Conservation (phyloP, 30 jellyfish, hydroid and myxozoan species). For the Mastigias papua region DNA sequence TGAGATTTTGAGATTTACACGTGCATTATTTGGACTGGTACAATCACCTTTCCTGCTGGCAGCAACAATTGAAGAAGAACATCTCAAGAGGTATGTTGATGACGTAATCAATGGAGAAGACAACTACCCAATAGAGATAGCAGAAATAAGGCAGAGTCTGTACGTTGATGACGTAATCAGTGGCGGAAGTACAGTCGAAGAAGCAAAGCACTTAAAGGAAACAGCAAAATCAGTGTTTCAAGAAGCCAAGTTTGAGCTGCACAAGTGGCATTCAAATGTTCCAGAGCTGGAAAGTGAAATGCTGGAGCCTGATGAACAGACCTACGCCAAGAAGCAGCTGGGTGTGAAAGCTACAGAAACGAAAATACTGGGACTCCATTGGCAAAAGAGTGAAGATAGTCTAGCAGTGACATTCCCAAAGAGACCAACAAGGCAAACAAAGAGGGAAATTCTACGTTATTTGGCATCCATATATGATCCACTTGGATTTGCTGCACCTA, state of each 20-base stretch:
- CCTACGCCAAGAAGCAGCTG: slow-evolving; percentile 60
- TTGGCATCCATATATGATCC: slow-evolving; percentile 80
- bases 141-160: slow-evolving; percentile 47
- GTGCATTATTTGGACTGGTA: slow-evolving; percentile 71
- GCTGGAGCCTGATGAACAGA: slow-evolving; percentile 16
- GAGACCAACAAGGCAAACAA: slow-evolving; percentile 30
- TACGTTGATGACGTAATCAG: slow-evolving; percentile 78
- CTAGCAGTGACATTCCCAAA: slow-evolving; percentile 64
- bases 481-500: slow-evolving; percentile 77
- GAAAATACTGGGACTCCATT: slow-evolving; percentile 63
- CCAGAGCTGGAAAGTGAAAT: slow-evolving; percentile 58
- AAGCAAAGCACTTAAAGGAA: slow-evolving; percentile 35
- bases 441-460: slow-evolving; percentile 66
- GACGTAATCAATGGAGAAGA: no score
- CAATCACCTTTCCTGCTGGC: slow-evolving; percentile 80
- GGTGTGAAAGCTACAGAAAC: slow-evolving; percentile 70
- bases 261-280: no score
- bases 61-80: slow-evolving; percentile 65
- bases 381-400: slow-evolving; percentile 69
- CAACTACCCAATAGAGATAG: slow-evolving; percentile 39
- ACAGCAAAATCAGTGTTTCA: slow-evolving; percentile 40
- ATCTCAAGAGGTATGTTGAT: slow-evolving; percentile 18
- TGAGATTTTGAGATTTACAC: slow-evolving; percentile 27
- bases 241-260: slow-evolving; percentile 61
- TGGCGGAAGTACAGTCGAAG: slow-evolving; percentile 46